These are phyloP conservation scores for Oryzias melastigma DNA, from an alignment of 2,113 vertebrate species.

Conservation along the genomic window DNA sequence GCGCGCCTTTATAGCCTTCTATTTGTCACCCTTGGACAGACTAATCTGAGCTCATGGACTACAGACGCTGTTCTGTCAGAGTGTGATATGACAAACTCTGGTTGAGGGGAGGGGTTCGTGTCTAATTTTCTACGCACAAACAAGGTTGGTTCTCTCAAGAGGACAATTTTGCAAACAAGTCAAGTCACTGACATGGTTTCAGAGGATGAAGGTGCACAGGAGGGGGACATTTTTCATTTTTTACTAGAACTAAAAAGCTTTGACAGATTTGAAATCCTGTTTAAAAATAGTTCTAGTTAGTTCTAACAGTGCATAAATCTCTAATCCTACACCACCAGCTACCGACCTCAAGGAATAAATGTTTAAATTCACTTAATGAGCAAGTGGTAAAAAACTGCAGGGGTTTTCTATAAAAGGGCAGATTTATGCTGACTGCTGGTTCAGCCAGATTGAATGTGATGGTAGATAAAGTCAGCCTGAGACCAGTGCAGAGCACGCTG, in stretches of 20 bases:
- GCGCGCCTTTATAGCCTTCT: slow-evolving; percentile 27
- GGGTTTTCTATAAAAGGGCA: slow-evolving; percentile 1
- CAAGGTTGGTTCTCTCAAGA: slow-evolving; percentile 1
- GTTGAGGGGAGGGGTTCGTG: slow-evolving; percentile 3
- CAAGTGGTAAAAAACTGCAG: slow-evolving; percentile 6
- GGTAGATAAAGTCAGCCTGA: slow-evolving; percentile 18
- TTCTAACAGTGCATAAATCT: too few relatives aligned
- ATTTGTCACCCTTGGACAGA: slow-evolving; percentile 34
- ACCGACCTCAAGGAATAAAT: slow-evolving; percentile 5
- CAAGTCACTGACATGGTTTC: too few relatives aligned
- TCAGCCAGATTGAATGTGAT: slow-evolving; percentile 23
- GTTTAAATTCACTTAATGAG: slow-evolving; percentile 13
- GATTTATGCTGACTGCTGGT: slow-evolving; percentile 26
- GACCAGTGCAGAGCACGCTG: slow-evolving; percentile 19
- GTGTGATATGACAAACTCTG: slow-evolving; percentile 27
- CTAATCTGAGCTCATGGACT: slow-evolving; percentile 29
- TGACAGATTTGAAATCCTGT: slow-evolving; percentile 10
- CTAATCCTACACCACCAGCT: neutral
- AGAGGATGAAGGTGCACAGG: neutral
- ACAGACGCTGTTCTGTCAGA: slow-evolving; percentile 22
- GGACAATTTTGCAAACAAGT: slow-evolving; percentile 1
- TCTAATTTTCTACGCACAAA: slow-evolving; percentile 5
- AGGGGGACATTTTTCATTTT: neutral
- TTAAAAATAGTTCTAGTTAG: too few relatives aligned
- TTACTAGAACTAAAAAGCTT: neutral